phyloP scores from a whole-genome alignment of 2,113 vertebrate genomes.

The Cathartes aura region DNA sequence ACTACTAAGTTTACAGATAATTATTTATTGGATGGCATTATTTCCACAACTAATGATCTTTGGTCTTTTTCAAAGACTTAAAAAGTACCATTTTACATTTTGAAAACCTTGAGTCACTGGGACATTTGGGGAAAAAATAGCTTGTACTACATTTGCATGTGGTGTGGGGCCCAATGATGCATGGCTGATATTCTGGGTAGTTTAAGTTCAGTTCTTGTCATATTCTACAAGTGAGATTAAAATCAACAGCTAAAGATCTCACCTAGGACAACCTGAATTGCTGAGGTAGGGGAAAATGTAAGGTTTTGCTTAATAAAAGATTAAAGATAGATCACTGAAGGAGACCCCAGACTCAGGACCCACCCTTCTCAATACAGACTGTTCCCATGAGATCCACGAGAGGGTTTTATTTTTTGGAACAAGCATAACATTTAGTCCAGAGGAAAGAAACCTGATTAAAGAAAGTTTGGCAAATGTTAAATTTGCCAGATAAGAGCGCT shows the following conservation, averaged over 20 bases:
- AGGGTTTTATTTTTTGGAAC: background rate
- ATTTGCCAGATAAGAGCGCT: background rate
- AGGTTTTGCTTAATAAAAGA: background rate
- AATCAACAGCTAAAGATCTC: background rate
- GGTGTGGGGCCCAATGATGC: fast-evolving
- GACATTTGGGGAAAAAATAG: background rate
- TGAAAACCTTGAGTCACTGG: background rate
- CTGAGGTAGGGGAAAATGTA: background rate
- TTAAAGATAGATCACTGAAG: background rate
- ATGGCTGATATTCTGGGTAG: background rate
- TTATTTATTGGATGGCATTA: background rate
- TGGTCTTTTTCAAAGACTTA: background rate
- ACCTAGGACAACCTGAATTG: background rate
- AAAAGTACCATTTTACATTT: background rate
- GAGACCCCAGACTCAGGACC: background rate
- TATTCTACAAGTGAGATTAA: background rate
- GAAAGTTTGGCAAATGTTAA: background rate
- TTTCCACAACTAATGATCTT: background rate
- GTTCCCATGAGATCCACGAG: background rate
- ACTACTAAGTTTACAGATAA: background rate
- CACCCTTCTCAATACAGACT: background rate
- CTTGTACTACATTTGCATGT: background rate
- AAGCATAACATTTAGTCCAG: background rate
- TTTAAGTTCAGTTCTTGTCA: background rate
- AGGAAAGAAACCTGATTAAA: background rate